These are phyloP conservation scores for Margaritifera margaritifera DNA, from an alignment of 2,888 invertebrate species.

Conservation along the genomic window DNA sequence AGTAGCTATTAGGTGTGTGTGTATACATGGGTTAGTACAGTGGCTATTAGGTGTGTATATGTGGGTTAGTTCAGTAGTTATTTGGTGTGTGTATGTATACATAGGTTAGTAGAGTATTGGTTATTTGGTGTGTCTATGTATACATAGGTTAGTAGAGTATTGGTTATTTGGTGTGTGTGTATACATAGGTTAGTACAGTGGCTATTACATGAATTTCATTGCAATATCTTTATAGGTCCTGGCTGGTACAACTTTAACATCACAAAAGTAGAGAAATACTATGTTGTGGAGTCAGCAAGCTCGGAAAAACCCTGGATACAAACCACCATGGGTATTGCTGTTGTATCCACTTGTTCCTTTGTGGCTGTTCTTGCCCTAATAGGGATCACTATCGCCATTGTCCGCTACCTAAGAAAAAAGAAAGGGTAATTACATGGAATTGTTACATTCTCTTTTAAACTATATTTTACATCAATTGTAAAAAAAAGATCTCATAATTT, in stretches of 20 bases:
- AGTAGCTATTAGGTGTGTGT: no score
- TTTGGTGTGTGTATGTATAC: no score
- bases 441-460: background rate
- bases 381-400: background rate
- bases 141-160: no score
- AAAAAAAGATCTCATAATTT: no score
- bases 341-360: slow-evolving; percentile 16
- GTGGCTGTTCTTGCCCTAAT: slow-evolving; percentile 12
- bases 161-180: no score
- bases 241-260: slow-evolving; percentile 27
- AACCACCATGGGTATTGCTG: slow-evolving; percentile 28
- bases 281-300: slow-evolving; percentile 1
- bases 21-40: no score
- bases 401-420: slow-evolving; percentile 15
- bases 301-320: slow-evolving; percentile 28
- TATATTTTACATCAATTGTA: no score
- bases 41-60: no score
- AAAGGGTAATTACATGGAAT: slow-evolving; percentile 5
- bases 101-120: no score
- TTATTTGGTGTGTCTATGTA: no score
- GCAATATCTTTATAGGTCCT: slow-evolving; percentile 11
- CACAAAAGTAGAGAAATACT: slow-evolving; percentile 26
- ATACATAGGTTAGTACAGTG: background rate
- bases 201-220: background rate
- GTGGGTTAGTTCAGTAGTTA: no score